Conservation (phyloP, 2,888 invertebrate genomes). For the Timema podura region DNA sequence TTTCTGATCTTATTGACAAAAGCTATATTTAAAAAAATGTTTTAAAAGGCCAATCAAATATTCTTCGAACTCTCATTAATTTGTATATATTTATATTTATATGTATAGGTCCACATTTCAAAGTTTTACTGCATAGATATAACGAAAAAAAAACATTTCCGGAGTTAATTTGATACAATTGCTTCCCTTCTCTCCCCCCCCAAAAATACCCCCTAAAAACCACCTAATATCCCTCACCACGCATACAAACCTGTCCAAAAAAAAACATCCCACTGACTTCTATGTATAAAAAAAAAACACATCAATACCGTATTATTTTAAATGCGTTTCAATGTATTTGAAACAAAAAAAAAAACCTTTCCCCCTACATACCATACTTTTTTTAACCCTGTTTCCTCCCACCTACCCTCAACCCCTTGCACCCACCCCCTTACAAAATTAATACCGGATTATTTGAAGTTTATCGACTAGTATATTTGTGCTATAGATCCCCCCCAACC, state of each 20-base stretch:
- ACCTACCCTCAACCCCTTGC: conserved; percentile 15
- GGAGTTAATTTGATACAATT: too few species aligned
- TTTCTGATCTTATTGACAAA: too few species aligned
- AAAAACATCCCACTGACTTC: too few species aligned
- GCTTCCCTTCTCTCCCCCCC: too few species aligned
- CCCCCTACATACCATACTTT: conserved; percentile 8
- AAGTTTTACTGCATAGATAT: too few species aligned
- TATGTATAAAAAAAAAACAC: too few species aligned
- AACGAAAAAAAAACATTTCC: too few species aligned
- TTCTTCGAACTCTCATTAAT: not conserved
- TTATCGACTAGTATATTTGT: conserved; percentile 21
- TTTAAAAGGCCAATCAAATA: not conserved
- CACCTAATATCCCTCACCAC: too few species aligned
- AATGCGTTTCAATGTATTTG: too few species aligned
- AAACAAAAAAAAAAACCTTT: too few species aligned
- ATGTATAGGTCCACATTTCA: not conserved
- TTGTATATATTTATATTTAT: not conserved
- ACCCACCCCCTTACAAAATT: conserved; percentile 21
- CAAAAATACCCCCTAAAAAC: too few species aligned
- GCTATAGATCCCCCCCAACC: not conserved
- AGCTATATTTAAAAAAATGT: not conserved
- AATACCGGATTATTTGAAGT: conserved; percentile 29
- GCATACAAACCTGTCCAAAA: too few species aligned
- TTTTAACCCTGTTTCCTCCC: conserved; percentile 12
- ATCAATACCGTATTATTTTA: conserved; percentile 26